phyloP scores from a whole-genome alignment of 2,113 vertebrate genomes.

The Gobiocypris rarus region DNA sequence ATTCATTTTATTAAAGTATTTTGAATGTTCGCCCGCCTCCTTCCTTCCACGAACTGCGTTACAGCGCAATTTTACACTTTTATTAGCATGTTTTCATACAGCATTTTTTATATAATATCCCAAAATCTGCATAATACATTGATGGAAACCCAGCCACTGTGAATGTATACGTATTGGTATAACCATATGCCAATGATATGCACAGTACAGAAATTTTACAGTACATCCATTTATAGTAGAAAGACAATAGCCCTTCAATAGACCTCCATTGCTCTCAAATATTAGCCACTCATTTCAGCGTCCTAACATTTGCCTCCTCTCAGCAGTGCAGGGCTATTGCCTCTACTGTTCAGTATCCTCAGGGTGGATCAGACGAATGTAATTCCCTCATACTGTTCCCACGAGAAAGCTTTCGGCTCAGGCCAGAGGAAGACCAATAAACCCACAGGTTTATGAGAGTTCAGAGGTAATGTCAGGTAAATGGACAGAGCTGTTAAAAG shows the following conservation, averaged over 20 bases:
- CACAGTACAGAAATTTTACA: neutral
- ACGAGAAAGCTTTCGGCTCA: neutral
- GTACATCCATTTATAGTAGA: neutral
- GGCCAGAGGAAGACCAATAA: conserved; percentile 16
- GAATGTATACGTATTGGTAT: neutral
- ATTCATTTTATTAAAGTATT: no score
- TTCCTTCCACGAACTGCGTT: no score
- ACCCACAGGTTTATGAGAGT: neutral
- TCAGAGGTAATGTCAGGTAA: conserved; percentile 7
- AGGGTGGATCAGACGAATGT: neutral
- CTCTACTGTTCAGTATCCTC: neutral
- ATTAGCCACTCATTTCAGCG: neutral
- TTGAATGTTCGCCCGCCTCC: no score
- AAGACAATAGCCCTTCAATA: conserved; percentile 11
- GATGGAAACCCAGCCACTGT: neutral
- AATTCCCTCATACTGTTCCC: conserved; percentile 17
- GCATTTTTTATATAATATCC: neutral
- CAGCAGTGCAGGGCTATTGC: neutral
- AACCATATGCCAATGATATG: neutral
- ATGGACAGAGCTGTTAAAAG: neutral
- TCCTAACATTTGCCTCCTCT: neutral
- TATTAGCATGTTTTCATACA: neutral
- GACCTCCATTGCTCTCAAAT: conserved; percentile 27
- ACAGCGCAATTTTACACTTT: no score
- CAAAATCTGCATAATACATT: neutral